phyloP scores from a whole-genome alignment of 2,797 vertebrate genomes.

The Gallirallus australis region DNA sequence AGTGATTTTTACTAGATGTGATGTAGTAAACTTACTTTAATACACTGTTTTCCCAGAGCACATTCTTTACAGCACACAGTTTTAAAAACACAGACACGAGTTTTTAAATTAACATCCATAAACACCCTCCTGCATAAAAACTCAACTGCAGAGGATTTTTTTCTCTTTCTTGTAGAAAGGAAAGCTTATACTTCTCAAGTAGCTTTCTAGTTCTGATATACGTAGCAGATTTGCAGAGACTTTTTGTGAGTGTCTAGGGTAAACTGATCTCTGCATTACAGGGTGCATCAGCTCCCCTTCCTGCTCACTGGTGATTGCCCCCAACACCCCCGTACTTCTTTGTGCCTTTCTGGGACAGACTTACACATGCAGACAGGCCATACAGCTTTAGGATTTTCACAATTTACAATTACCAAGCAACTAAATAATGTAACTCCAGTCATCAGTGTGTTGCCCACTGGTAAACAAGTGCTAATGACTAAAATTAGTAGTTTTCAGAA shows the following conservation, averaged over 20 bases:
- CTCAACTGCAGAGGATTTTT: background rate
- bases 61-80: background rate
- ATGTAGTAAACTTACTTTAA: slow-evolving; percentile 26
- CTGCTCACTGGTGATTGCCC: background rate
- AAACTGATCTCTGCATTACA: background rate
- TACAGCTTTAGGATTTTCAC: background rate
- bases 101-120: slow-evolving; percentile 45
- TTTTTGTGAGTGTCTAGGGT: background rate
- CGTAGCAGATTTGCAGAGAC: background rate
- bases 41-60: background rate
- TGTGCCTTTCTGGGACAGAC: background rate
- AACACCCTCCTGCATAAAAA: background rate
- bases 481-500: background rate
- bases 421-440: background rate
- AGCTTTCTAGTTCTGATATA: background rate
- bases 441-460: background rate
- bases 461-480: background rate
- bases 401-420: background rate
- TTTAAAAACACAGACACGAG: background rate
- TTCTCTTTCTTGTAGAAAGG: background rate
- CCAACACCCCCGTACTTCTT: background rate
- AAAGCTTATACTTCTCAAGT: background rate
- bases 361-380: background rate
- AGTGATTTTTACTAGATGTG: slow-evolving; percentile 13
- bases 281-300: background rate